Base-by-base conservation (phyloP, 1,140 invertebrate species). In the Drosophila parvula region DNA sequence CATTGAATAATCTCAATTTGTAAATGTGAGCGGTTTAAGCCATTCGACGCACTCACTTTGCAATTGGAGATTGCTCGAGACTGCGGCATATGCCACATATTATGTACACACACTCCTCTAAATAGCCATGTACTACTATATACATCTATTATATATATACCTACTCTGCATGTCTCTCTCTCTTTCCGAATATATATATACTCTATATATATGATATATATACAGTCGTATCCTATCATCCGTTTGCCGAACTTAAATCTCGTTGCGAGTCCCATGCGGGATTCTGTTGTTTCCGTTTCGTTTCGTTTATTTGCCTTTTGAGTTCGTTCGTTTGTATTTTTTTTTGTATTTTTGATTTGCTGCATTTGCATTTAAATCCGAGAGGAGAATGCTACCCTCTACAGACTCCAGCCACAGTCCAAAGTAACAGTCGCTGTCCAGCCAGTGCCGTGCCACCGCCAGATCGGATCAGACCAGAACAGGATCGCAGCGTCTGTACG, bases 1-100 rank as follows among this genome's bases (percentile, higher is more conserved):
- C 70, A 91, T 91, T 88, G 86, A 83, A 57, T 84, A 92, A 92
- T 92, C 91, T 92, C 91, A 92, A 91, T 91, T 91, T 92, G 91
- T 92, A 92, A 92, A 85, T 91, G 91, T 92, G 91, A 92, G 86
- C 86, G 73, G 79, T 75, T 77, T 85, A 44, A 68, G 41, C 60
- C 47, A 84, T 91, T 89, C 71, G 64, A 86, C 67, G 71, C 68
- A 89, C 90, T 91, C 91, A 92, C 91, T 90, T 91, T 92, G 82
- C 91, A 92, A 89, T 77, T 91, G 91, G 91, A 91, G 92, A 91
- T 92, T 92, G 79, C 78, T 83, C 79, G 82, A 92, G 78, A 78
- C 76, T 90, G 84, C 76, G 88, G 89, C 81, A 58, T 79, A 65
- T 90, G 75, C 90, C 89, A 83, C 90, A 91, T 88, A 69, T 74